Conservation (phyloP, 2,888 invertebrate species). For the Lithodes maja region DNA sequence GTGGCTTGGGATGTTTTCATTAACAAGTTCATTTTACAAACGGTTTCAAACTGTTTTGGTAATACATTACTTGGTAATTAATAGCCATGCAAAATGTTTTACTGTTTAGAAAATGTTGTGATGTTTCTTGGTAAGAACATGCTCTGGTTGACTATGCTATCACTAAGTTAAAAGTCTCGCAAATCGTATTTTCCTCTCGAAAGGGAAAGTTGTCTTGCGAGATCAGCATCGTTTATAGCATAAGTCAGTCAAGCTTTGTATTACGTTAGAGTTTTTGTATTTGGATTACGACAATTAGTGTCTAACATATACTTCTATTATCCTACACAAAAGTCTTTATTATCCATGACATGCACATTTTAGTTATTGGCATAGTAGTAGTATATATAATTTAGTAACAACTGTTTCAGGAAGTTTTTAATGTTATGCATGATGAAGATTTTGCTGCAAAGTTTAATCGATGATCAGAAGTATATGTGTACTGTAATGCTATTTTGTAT, state of each 20-base stretch:
- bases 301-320: constrained; percentile 27
- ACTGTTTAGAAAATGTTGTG: constrained; percentile 65
- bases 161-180: neutral
- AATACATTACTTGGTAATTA: constrained; percentile 58
- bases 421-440: constrained; percentile 21
- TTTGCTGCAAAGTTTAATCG: neutral
- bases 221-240: neutral
- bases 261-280: constrained; percentile 47
- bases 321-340: constrained; percentile 14
- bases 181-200: constrained; percentile 21
- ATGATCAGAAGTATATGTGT: constrained; percentile 33
- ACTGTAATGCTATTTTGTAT: constrained; percentile 39
- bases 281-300: constrained; percentile 32
- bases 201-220: neutral
- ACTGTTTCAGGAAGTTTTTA: neutral
- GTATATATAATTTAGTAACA: neutral
- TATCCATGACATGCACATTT: neutral
- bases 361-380: neutral
- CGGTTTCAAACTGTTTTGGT: constrained; percentile 59
- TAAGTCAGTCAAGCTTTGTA: constrained; percentile 27
- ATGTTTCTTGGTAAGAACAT: constrained; percentile 62
- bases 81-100: constrained; percentile 67
- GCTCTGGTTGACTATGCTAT: constrained; percentile 18
- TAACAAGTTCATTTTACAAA: constrained; percentile 52
- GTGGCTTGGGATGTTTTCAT: constrained; percentile 46